Percentiles rank a stretch among this genome's conserved stretches.
phyloP scores from a whole-genome alignment of 2,113 vertebrate species.

The Xenus cinereus region DNA sequence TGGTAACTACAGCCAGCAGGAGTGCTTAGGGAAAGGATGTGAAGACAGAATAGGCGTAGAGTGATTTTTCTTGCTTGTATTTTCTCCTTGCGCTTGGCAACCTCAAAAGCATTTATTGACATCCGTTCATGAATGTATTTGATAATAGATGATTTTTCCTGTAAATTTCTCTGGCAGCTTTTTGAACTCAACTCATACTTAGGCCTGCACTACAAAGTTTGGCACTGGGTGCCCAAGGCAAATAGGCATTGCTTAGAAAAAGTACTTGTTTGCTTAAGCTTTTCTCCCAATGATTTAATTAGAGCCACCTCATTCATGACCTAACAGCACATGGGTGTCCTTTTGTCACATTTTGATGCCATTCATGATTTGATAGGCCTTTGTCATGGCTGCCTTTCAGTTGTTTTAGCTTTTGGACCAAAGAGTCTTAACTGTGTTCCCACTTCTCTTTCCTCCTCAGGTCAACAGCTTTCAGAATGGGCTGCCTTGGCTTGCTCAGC shows the following conservation, averaged over 20 bases:
- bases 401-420: not conserved
- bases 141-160: not conserved
- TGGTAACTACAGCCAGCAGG: not conserved
- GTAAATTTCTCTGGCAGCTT: not conserved
- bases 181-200: not conserved
- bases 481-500: not conserved
- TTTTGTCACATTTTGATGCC: not conserved
- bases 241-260: not conserved
- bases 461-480: not conserved
- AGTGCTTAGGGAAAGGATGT: not conserved
- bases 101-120: not conserved
- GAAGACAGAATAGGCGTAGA: not conserved
- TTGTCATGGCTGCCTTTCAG: not conserved
- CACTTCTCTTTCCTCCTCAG: not conserved
- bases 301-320: not conserved
- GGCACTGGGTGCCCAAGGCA: not conserved
- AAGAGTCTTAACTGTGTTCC: not conserved
- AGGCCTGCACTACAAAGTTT: not conserved
- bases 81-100: not conserved
- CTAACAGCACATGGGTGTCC: not conserved
- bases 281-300: not conserved
- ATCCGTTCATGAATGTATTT: not conserved
- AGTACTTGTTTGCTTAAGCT: not conserved
- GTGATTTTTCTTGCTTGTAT: not conserved
- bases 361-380: not conserved